phyloP scores from a whole-genome alignment of 2,888 invertebrate genomes.

The Bombylius major region DNA sequence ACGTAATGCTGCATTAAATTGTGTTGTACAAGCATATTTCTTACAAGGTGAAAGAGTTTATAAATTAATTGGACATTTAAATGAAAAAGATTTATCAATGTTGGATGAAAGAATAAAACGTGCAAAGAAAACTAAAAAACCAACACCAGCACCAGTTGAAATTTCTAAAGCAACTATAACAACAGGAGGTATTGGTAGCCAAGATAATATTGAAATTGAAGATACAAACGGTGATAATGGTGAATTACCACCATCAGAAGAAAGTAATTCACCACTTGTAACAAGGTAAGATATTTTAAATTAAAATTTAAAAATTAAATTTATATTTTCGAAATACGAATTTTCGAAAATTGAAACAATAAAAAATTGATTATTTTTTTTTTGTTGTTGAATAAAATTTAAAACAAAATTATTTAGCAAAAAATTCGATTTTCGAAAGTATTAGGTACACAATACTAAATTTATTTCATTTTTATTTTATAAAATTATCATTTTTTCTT shows the following conservation, averaged over 20 bases:
- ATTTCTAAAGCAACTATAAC: conserved; percentile 32
- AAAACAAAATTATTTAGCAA: no score
- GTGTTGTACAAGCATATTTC: conserved; percentile 80
- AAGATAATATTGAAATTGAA: conserved; percentile 30
- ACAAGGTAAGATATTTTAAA: conserved; percentile 11
- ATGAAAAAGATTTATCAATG: conserved; percentile 87
- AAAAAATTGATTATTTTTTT: no score
- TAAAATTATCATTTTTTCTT: no score
- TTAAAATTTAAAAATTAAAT: not conserved
- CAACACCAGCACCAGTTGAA: conserved; percentile 30
- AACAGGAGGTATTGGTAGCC: conserved; percentile 13
- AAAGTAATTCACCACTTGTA: conserved; percentile 22
- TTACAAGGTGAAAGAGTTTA: conserved; percentile 79
- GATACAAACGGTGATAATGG: conserved; percentile 32
- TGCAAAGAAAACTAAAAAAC: conserved; percentile 53
- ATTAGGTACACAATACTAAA: no score
- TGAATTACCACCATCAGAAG: conserved; percentile 29
- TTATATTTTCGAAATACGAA: not conserved
- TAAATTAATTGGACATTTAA: conserved; percentile 83
- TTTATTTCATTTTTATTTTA: no score
- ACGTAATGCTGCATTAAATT: conserved; percentile 89
- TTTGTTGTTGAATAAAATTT: no score
- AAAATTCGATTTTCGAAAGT: no score
- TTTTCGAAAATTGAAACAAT: no score
- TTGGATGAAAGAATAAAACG: conserved; percentile 94